Base-by-base conservation (phyloP, 2,888 invertebrate genomes). In the Trisateles emortualis region DNA sequence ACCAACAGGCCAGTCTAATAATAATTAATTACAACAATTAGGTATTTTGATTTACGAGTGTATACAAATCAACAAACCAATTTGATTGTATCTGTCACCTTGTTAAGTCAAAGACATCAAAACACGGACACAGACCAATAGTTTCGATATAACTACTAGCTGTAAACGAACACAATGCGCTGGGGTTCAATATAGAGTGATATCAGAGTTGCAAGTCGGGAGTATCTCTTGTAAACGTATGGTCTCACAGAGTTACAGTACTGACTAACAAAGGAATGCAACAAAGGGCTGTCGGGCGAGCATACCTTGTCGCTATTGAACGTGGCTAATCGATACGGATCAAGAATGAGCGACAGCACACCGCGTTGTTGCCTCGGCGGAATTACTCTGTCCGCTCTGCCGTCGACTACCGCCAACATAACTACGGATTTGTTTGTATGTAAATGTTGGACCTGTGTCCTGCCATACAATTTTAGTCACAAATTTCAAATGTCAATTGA, bases 251-350 rank as follows among this genome's bases (percentile, higher is more conserved):
- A 43, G 29, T n/a, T 24, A 32, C 38, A 39, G 26, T 39, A 26
- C 39, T 10, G 44, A 43, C 45, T 44, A 59, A 68, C 69, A 67
- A 68, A 68, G 61, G 58, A 64, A 70, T 61, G 71, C 60, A 59
- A 70, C 64, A 72, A 72, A 64, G 63, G 56, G 45, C 41, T 52
- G 55, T 54, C 45, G 52, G 16, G 47, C 49, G 51, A 53, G 52
- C 53, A 60, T 57, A 56, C 68, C 58, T 57, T 58, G 32, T 45
- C 48, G 51, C 49, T 63, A 65, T 72, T 64, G 64, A 61, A 67
- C 71, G 68, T 63, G 72, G 63, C 62, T 76, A 74, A 79, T 78
- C 79, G 75, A 75, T 74, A 56, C 65, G 69, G 69, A 74, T 76
- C 72, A 64, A 68, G 64, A 68, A 67, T 76, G 71, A 74, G 62